A percentile compares a stretch with the other conserved stretches of the same genome.
Evolutionary conservation across 2,888 invertebrate genomes (phyloP).

Genomic region (Caenorhabditis sp.): DNA sequence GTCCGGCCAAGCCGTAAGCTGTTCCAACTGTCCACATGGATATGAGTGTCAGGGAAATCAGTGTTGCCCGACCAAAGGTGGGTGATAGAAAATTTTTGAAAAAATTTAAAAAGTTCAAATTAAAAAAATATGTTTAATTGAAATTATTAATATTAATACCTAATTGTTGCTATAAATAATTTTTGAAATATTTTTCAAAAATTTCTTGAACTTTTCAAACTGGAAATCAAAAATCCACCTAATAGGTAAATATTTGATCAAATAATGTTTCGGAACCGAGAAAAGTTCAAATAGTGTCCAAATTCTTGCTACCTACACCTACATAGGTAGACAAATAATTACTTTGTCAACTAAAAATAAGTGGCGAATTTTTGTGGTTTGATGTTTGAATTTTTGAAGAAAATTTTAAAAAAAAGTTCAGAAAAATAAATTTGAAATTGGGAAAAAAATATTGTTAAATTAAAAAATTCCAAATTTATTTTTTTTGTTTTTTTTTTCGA

Average conservation of each 20-base stretch:
- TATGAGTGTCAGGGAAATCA: slow-evolving; percentile 73
- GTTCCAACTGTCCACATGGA: slow-evolving; percentile 77
- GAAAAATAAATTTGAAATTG: not conserved
- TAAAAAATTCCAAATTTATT: too few species aligned
- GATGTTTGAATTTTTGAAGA: not conserved
- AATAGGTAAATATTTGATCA: not conserved
- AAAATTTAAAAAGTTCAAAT: not conserved
- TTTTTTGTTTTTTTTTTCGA: not conserved
- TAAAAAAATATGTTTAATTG: too few species aligned
- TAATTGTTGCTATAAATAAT: too few species aligned
- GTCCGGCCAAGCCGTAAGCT: slow-evolving; percentile 51
- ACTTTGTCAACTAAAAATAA: not conserved
- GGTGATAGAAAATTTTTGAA: too few species aligned
- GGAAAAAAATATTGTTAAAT: slow-evolving; percentile 1
- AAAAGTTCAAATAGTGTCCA: slow-evolving; percentile 2
- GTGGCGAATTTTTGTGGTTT: too few species aligned
- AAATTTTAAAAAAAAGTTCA: not conserved
- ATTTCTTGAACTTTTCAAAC: too few species aligned
- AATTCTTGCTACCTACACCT: too few species aligned
- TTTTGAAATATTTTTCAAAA: too few species aligned
- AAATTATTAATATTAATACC: too few species aligned
- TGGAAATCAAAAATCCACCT: too few species aligned
- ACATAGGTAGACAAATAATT: not conserved
- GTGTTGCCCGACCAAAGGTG: slow-evolving; percentile 80
- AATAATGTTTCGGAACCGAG: not conserved